These are phyloP conservation scores for Oligia latruncula DNA, from an alignment of 2,888 invertebrate genomes.

Conservation along the genomic window DNA sequence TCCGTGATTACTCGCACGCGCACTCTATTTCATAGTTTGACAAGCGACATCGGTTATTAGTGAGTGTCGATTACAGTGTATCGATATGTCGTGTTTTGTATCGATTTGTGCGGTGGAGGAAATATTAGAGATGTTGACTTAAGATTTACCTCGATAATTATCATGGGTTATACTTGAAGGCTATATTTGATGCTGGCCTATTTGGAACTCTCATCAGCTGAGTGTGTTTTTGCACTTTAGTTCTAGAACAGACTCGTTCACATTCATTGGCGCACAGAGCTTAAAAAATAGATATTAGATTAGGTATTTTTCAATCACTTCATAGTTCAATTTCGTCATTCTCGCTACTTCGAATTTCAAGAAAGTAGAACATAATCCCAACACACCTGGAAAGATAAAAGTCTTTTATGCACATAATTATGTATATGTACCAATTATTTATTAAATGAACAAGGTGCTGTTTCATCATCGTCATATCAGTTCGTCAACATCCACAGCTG, in stretches of 20 bases:
- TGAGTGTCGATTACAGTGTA: slow-evolving; percentile 74
- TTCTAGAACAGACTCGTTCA: too few species aligned
- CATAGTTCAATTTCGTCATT: background rate
- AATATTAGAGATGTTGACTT: slow-evolving; percentile 24
- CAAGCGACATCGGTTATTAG: slow-evolving; percentile 82
- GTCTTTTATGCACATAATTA: background rate
- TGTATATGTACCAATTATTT: background rate
- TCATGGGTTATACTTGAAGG: background rate
- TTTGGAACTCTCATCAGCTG: background rate
- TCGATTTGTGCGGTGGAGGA: slow-evolving; percentile 58
- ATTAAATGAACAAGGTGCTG: background rate
- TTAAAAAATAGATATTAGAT: background rate
- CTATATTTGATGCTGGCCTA: background rate
- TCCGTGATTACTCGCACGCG: slow-evolving; percentile 82
- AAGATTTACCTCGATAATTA: background rate
- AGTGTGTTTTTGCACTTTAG: background rate
- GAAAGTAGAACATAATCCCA: background rate
- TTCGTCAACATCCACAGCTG: background rate
- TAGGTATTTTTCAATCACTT: background rate
- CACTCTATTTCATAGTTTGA: slow-evolving; percentile 77
- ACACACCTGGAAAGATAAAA: background rate
- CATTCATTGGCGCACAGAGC: too few species aligned
- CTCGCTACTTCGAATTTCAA: background rate
- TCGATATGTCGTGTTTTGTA: slow-evolving; percentile 72
- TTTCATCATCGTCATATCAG: background rate